Evolutionary conservation across 1,140 invertebrate genomes (phyloP).

Genomic region (Brachionus rotundiformis): DNA sequence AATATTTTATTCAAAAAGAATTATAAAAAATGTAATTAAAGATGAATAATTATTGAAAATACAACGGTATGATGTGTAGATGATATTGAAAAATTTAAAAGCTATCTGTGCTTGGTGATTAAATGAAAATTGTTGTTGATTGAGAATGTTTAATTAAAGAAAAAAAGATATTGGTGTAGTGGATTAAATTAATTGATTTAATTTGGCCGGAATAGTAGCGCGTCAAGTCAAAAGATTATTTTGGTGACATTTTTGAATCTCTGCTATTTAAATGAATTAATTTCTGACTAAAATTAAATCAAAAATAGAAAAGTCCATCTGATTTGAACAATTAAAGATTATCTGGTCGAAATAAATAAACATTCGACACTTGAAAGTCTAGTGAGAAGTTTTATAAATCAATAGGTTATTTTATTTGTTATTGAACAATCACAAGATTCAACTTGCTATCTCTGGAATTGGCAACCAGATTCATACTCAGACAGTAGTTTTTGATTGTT

Average conservation of each 20-base stretch:
- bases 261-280: neutral
- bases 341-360: neutral
- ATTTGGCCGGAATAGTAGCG: neutral
- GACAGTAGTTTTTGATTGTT: neutral
- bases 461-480: neutral
- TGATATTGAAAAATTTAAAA: neutral
- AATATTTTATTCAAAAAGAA: too few relatives aligned
- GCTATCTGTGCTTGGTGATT: neutral
- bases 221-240: neutral
- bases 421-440: neutral
- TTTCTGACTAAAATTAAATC: too few relatives aligned
- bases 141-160: neutral
- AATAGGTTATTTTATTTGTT: constrained; percentile 10
- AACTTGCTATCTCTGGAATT: neutral
- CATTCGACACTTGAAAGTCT: neutral
- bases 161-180: neutral
- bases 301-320: too few relatives aligned
- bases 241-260: neutral
- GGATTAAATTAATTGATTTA: neutral
- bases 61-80: neutral
- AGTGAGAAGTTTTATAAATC: neutral
- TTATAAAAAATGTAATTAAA: too few relatives aligned
- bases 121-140: neutral
- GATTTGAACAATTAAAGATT: neutral
- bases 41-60: neutral